phyloP scores from a whole-genome alignment of 2,113 vertebrate genomes.

The Sakesphorus luctuosus region DNA sequence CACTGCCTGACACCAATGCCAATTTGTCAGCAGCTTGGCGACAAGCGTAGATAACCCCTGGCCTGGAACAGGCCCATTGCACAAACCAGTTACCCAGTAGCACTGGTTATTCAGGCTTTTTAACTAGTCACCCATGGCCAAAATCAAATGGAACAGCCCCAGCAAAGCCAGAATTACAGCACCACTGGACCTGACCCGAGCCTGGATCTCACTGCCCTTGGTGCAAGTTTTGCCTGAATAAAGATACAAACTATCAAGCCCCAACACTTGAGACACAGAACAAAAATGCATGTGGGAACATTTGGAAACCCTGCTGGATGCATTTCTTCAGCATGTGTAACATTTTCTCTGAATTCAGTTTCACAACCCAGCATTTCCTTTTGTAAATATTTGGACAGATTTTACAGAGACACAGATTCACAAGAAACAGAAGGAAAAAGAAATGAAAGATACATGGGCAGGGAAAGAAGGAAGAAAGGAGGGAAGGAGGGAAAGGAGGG shows the following conservation, averaged over 20 bases:
- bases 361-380: constrained; percentile 65
- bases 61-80: constrained; percentile 12
- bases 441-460: background rate
- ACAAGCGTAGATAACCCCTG: constrained; percentile 20
- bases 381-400: constrained; percentile 63
- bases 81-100: background rate
- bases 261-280: constrained; percentile 12
- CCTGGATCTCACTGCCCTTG: background rate
- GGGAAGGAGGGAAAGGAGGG: fast-evolving
- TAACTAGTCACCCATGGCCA: background rate
- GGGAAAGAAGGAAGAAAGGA: too few species aligned
- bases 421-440: background rate
- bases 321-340: constrained; percentile 64
- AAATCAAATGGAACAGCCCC: background rate
- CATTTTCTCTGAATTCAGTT: constrained; percentile 65
- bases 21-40: background rate
- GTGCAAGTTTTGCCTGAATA: constrained; percentile 27
- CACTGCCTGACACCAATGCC: background rate
- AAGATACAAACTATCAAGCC: background rate
- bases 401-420: background rate
- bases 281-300: constrained; percentile 60
- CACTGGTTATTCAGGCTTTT: constrained; percentile 15
- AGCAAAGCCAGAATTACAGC: background rate
- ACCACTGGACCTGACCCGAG: background rate
- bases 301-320: constrained; percentile 33